phyloP scores from a whole-genome alignment of 2,113 vertebrate genomes.

The Solea senegalensis region DNA sequence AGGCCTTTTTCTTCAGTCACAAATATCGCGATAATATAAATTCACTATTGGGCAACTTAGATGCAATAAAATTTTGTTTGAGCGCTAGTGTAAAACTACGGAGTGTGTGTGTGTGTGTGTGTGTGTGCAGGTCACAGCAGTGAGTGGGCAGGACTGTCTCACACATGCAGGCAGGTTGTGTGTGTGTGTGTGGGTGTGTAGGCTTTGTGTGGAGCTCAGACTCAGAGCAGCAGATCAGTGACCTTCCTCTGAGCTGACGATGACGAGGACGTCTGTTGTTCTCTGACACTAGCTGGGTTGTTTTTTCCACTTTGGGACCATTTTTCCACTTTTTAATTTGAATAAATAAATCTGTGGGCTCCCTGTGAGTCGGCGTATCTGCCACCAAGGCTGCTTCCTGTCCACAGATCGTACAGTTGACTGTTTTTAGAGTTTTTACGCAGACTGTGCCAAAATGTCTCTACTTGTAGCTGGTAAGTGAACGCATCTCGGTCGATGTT shows the following conservation, averaged over 20 bases:
- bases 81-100: background rate
- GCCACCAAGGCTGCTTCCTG: background rate
- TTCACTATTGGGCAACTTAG: too few relatives aligned
- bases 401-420: background rate
- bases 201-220: conserved; percentile 16
- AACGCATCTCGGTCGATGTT: background rate
- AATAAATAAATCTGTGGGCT: background rate
- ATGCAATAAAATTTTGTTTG: background rate
- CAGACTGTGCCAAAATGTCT: conserved; percentile 49
- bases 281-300: conserved; percentile 23
- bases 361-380: background rate
- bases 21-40: too few relatives aligned
- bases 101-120: background rate
- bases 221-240: conserved; percentile 6
- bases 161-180: background rate
- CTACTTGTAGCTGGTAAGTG: conserved; percentile 70
- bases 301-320: conserved; percentile 26
- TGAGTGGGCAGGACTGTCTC: conserved; percentile 2
- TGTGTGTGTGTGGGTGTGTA: conserved; percentile 30
- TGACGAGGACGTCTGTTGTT: conserved; percentile 47
- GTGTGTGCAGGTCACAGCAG: background rate
- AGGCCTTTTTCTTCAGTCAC: too few relatives aligned
- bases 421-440: background rate
- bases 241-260: conserved; percentile 51
- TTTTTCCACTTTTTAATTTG: background rate